Conservation (phyloP, 2,113 vertebrate genomes). For the Dromiciops gliroides region DNA sequence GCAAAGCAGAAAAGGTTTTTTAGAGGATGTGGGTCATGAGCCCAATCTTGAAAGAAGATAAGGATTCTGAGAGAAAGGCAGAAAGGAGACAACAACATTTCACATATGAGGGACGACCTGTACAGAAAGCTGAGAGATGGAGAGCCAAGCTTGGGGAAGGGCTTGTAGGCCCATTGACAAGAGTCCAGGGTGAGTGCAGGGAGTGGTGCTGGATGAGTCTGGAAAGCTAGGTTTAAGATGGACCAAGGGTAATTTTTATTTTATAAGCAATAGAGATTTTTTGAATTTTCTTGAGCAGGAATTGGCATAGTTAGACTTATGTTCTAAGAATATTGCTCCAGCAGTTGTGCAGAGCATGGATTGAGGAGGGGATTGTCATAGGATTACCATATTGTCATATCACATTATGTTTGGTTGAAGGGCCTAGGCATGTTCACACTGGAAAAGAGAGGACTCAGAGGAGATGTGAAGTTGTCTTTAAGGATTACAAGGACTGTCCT, state of each 20-base stretch:
- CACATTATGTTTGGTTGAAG: not conserved
- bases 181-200: not conserved
- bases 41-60: not conserved
- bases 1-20: not conserved
- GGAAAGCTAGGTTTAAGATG: not conserved
- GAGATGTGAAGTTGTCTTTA: not conserved
- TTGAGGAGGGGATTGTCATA: not conserved
- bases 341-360: not conserved
- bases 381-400: not conserved
- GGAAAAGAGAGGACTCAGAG: not conserved
- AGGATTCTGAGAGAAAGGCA: not conserved
- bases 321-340: not conserved
- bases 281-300: not conserved
- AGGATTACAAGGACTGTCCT: no score
- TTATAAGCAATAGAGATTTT: not conserved
- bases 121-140: not conserved
- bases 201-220: not conserved
- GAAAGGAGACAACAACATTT: not conserved
- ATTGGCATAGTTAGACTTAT: not conserved
- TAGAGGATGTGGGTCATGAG: not conserved
- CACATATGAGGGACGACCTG: not conserved
- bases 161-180: not conserved
- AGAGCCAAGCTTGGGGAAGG: not conserved
- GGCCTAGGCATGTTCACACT: no score
- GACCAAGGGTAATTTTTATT: not conserved